Evolutionary conservation across 2,113 vertebrate species (phyloP).

Genomic region (Nestor notabilis): DNA sequence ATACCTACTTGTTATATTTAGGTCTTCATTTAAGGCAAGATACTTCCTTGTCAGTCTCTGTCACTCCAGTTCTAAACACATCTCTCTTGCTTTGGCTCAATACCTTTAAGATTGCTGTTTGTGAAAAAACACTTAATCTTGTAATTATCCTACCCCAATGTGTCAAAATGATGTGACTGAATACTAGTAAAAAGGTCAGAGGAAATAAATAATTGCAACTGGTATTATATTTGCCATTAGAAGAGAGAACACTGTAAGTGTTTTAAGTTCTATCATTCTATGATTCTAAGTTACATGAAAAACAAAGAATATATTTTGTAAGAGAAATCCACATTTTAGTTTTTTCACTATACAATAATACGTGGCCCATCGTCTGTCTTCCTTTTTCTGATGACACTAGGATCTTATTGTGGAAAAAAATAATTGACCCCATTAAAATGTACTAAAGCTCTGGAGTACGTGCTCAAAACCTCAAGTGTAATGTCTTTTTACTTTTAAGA

Average conservation of each 20-base stretch:
- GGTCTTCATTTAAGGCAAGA: background rate
- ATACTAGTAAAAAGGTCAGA: slow-evolving; percentile 41
- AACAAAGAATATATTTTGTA: background rate
- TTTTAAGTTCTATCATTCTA: background rate
- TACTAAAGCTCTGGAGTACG: background rate
- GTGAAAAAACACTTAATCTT: background rate
- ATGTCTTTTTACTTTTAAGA: background rate
- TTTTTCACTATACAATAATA: background rate
- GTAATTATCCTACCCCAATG: background rate
- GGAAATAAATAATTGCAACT: background rate
- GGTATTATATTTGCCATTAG: background rate
- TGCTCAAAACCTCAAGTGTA: background rate
- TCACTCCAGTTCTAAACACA: background rate
- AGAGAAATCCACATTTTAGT: background rate
- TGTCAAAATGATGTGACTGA: slow-evolving; percentile 17
- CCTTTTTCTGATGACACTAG: background rate
- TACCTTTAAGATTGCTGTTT: background rate
- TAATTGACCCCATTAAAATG: background rate
- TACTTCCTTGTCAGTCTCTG: background rate
- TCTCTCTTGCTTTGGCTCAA: background rate
- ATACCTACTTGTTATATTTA: background rate
- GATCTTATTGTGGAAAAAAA: background rate
- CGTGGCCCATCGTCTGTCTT: background rate
- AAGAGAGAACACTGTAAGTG: background rate
- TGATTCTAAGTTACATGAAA: background rate